Evolutionary conservation across 2,797 vertebrate genomes (phyloP).

Genomic region (Psittacula echo): DNA sequence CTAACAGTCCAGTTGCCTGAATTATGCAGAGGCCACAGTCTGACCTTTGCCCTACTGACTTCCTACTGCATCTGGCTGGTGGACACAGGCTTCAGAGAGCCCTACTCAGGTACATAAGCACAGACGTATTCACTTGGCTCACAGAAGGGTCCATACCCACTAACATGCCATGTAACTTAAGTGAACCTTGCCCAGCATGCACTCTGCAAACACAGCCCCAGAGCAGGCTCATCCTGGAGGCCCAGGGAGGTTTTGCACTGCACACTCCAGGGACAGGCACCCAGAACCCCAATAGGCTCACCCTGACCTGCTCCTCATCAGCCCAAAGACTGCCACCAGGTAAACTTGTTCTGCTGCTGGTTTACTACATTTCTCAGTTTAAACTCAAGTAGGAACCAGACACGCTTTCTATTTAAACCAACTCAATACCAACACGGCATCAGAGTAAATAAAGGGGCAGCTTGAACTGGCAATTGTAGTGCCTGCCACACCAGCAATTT

Average conservation of each 20-base stretch:
- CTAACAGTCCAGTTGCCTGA: not conserved
- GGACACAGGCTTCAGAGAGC: not conserved
- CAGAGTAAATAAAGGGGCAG: constrained; percentile 3
- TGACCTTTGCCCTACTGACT: not conserved
- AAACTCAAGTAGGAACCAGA: not conserved
- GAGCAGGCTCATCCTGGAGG: not conserved
- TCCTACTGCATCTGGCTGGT: not conserved
- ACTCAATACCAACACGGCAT: not conserved
- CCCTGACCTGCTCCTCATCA: not conserved
- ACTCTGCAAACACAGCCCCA: not conserved
- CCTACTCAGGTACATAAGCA: accelerated
- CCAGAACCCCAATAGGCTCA: not conserved
- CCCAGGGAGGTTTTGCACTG: not conserved
- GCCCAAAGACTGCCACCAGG: not conserved
- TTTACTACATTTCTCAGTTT: not conserved
- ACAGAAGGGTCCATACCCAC: not conserved
- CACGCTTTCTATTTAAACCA: not conserved
- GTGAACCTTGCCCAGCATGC: not conserved
- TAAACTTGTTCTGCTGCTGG: not conserved
- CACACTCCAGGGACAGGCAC: not conserved
- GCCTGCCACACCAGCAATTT: not conserved
- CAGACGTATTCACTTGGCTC: not conserved
- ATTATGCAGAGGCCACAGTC: accelerated
- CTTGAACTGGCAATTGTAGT: not conserved
- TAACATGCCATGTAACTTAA: not conserved